Evolutionary conservation across 2,113 vertebrate genomes (phyloP), one percentile per base, ranked within the genome.

Genomic region (Poecile atricapillus): DNA sequence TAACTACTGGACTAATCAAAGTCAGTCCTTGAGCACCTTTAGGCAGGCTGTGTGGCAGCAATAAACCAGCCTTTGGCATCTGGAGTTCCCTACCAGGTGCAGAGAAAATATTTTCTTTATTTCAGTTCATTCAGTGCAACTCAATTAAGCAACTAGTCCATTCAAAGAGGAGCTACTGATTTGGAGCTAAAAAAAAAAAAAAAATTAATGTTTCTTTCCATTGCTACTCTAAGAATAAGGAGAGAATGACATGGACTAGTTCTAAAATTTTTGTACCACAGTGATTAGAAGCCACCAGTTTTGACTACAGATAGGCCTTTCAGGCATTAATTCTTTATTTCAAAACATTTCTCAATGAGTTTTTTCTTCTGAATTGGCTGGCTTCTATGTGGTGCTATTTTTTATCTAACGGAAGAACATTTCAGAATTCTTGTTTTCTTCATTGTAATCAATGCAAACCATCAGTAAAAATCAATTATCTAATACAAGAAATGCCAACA

Each of bases 281-380:
- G 69, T 65, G 74, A 93, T 84, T 84, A 94, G 53, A 89, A 94
- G 78, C 31, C 49, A 80, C 49, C 68, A 53, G 44, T 93, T 95
- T 91, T 94, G 65, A 94, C 83, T 96, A 95, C 89, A 95, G 89
- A 96, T 35, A 95, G 83, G 81, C 81, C 89, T 91, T 97, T 96
- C 93, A 97, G 77, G 53, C 89, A 76, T 73, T 93, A 91, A 84
- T 95, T 94, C 91, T 89, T 90, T 89, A 87, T 87, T 97, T 87
- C 64, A 87, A 94, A 92, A 84, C 73, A 94, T 84, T 94, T 94
- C 77, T 96, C 94, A 94, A 93, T 94, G 87, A 95, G 86, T 87
- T 94, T 90, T 90, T 94, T 96, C 94, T 96, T 96, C 81, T 83
- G 83, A 90, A 94, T 53, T 95, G 94, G 93, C 91, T 81, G 73